Evolutionary conservation across 2,797 vertebrate genomes (phyloP).

Genomic region (Syngnathus acus): DNA sequence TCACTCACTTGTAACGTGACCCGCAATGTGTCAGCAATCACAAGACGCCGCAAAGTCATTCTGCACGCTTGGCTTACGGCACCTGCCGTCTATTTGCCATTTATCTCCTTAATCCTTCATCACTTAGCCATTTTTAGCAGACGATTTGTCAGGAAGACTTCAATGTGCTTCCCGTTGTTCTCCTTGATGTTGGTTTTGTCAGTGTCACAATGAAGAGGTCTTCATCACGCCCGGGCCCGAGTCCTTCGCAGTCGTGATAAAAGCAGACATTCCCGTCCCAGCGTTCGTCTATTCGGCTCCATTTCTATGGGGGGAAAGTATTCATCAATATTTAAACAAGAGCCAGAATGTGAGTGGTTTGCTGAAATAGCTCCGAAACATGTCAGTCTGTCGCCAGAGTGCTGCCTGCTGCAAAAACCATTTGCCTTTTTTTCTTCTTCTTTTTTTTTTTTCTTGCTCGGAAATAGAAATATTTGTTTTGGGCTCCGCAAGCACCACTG

Average conservation of each 20-base stretch:
- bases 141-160: conserved; percentile 12
- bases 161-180: conserved; percentile 7
- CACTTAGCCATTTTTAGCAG: conserved; percentile 14
- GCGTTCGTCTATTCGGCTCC: conserved; percentile 31
- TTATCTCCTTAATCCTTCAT: conserved; percentile 25
- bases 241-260: conserved; percentile 10
- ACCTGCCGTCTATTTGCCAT: not conserved
- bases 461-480: conserved; percentile 25
- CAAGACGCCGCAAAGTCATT: not conserved
- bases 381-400: conserved; percentile 16
- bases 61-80: not conserved
- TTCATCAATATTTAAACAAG: conserved; percentile 61
- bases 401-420: conserved; percentile 15
- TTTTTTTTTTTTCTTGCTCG: conserved; percentile 7
- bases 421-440: conserved; percentile 15
- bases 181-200: conserved; percentile 37
- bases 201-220: conserved; percentile 36
- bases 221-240: conserved; percentile 39
- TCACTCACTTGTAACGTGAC: not conserved
- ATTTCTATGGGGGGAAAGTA: conserved; percentile 38
- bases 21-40: not conserved
- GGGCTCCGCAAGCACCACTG: conserved; percentile 17
- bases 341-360: conserved; percentile 37
- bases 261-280: conserved; percentile 27
- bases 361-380: conserved; percentile 37